These are phyloP conservation scores for Elachura formosa DNA, from an alignment of 2,113 vertebrate genomes.

Conservation along the genomic window DNA sequence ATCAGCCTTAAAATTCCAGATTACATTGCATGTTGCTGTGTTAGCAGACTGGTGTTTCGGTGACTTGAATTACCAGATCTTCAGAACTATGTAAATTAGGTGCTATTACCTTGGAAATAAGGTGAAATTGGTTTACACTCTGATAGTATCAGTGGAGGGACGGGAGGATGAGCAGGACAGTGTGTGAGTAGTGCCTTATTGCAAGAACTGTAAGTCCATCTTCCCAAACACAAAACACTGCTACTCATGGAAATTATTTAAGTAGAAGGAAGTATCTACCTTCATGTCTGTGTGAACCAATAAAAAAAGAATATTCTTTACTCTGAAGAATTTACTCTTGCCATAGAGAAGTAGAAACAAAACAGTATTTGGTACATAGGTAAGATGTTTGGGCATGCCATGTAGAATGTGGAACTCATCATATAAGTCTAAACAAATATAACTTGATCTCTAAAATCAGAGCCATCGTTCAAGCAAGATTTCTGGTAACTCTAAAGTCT, in stretches of 20 bases:
- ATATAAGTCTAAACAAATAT: background rate
- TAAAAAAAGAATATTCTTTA: background rate
- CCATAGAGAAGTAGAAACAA: background rate
- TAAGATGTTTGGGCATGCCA: background rate
- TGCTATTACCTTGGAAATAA: conserved; percentile 9
- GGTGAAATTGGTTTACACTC: conserved; percentile 1
- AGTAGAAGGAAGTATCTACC: background rate
- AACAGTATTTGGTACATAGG: background rate
- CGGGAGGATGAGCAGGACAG: background rate
- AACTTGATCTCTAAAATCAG: background rate
- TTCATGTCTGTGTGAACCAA: background rate
- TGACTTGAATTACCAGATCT: background rate
- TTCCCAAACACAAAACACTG: conserved; percentile 1
- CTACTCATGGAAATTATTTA: background rate
- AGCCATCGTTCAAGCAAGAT: background rate
- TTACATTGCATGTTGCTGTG: conserved; percentile 37
- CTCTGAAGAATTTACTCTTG: background rate
- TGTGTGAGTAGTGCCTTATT: background rate
- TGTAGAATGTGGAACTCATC: background rate
- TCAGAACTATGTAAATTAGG: background rate
- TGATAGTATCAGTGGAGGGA: background rate
- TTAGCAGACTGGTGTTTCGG: conserved; percentile 43
- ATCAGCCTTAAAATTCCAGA: conserved; percentile 50
- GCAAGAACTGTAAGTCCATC: background rate
- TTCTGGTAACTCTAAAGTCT: background rate